phyloP scores from a whole-genome alignment of 2,888 invertebrate species.

The Cistogaster globosa region DNA sequence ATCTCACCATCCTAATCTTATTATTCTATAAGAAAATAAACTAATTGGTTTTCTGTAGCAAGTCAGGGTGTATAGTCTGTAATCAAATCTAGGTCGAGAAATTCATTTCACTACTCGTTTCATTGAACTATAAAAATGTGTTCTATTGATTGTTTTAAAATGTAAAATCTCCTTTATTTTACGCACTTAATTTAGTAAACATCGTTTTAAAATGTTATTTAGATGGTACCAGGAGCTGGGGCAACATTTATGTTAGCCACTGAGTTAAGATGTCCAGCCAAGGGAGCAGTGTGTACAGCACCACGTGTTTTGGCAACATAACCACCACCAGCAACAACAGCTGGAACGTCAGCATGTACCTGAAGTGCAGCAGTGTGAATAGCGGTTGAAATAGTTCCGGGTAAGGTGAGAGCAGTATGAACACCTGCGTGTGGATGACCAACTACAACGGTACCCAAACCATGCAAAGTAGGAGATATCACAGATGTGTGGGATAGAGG shows the following conservation, averaged over 20 bases:
- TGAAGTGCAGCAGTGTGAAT: constrained; percentile 10
- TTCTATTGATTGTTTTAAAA: background rate
- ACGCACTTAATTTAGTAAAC: background rate
- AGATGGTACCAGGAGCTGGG: constrained; percentile 69
- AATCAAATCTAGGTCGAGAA: too few relatives aligned
- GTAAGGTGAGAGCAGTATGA: constrained; percentile 21
- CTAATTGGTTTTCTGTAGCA: too few relatives aligned
- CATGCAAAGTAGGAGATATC: constrained; percentile 69
- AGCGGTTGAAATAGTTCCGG: constrained; percentile 25
- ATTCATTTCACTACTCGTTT: background rate
- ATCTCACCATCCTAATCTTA: too few relatives aligned
- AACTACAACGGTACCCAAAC: constrained; percentile 74
- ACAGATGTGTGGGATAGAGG: constrained; percentile 78
- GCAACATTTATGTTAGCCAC: constrained; percentile 69
- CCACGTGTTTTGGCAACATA: constrained; percentile 62
- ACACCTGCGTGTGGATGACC: constrained; percentile 24
- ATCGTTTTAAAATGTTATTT: constrained; percentile 5
- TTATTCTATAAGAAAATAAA: too few relatives aligned
- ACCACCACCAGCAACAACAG: constrained; percentile 46
- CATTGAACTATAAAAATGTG: background rate
- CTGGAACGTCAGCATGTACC: constrained; percentile 3
- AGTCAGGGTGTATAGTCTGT: too few relatives aligned
- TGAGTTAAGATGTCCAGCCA: constrained; percentile 57
- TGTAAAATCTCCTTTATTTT: background rate
- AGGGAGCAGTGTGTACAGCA: constrained; percentile 61